Conservation (phyloP, 2,797 vertebrate genomes). For the Cacajao melanocephalus region DNA sequence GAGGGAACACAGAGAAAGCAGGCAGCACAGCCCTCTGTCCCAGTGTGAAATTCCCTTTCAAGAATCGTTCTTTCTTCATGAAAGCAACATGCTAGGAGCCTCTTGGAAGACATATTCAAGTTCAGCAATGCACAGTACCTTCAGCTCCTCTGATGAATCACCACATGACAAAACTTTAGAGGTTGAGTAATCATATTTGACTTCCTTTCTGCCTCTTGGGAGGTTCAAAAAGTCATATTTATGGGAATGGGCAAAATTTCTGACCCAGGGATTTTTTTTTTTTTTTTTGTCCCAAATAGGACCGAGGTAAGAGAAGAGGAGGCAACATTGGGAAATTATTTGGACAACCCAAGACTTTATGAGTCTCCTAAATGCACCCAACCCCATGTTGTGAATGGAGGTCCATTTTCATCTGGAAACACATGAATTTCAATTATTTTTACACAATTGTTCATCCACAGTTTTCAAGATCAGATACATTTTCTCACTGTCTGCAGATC, state of each 20-base stretch:
- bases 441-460: not conserved
- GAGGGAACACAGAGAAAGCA: not conserved
- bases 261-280: conserved; percentile 37
- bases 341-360: not conserved
- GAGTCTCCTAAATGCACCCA: not conserved
- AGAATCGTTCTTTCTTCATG: not conserved
- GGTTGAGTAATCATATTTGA: not conserved
- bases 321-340: not conserved
- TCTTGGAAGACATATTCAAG: not conserved
- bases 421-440: conserved; percentile 22
- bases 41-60: not conserved
- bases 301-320: not conserved
- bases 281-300: not conserved
- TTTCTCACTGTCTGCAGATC: not conserved
- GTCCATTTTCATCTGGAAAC: not conserved
- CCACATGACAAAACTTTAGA: not conserved
- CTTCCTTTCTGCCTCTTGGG: not conserved
- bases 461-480: not conserved
- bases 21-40: not conserved
- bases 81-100: not conserved
- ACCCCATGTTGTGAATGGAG: not conserved
- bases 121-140: conserved; percentile 7
- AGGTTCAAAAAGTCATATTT: conserved; percentile 24
- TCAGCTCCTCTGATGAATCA: conserved; percentile 16
- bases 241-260: conserved; percentile 19